These are phyloP conservation scores for Phymanthus crucifer DNA, from an alignment of 92 coral and sea anemone species.

Conservation along the genomic window DNA sequence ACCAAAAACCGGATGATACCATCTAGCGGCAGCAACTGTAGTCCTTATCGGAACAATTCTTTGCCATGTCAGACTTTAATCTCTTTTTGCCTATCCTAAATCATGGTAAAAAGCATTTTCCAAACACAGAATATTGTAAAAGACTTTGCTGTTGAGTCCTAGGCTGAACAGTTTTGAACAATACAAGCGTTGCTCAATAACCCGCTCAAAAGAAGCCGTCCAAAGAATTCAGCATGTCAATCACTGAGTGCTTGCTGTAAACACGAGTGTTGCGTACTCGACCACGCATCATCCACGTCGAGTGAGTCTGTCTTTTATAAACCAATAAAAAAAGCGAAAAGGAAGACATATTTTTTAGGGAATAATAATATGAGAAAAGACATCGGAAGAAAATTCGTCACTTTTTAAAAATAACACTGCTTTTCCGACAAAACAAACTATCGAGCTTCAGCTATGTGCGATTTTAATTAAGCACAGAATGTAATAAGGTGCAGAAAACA, in stretches of 20 bases:
- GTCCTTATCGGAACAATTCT: background rate
- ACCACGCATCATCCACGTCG: background rate
- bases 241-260: background rate
- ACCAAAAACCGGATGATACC: background rate
- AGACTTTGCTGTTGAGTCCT: background rate
- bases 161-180: background rate
- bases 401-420: background rate
- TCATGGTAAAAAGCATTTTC: background rate
- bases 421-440: background rate
- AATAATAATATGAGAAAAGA: background rate
- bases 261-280: background rate
- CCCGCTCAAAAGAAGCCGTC: constrained; percentile 2
- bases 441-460: background rate
- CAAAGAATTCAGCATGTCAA: background rate
- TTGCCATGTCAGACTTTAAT: background rate
- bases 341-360: background rate
- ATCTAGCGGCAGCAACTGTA: background rate
- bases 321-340: background rate
- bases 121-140: background rate
- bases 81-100: background rate
- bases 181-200: background rate
- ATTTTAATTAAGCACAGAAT: background rate
- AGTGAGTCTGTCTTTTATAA: background rate
- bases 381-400: background rate
- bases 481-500: background rate